phyloP scores from a whole-genome alignment of 2,797 vertebrate genomes.

The Dermochelys coriacea region DNA sequence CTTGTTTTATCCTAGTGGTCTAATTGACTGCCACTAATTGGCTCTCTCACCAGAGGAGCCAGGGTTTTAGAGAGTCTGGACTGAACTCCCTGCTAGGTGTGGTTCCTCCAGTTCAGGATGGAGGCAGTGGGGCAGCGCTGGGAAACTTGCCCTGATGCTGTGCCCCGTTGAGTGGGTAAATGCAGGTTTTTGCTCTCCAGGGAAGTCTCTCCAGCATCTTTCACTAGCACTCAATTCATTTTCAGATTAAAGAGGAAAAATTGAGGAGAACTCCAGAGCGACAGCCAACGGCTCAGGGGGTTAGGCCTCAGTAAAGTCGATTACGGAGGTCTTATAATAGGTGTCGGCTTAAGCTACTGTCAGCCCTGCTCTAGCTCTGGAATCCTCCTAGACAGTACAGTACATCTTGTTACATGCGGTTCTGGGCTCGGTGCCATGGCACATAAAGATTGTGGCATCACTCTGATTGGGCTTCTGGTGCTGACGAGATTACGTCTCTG shows the following conservation, averaged over 20 bases:
- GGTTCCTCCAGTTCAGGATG: background rate
- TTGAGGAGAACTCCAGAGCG: rapidly evolving
- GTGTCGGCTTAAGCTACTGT: rapidly evolving
- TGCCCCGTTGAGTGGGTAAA: background rate
- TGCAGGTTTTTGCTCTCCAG: rapidly evolving
- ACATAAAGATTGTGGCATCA: background rate
- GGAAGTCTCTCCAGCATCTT: background rate
- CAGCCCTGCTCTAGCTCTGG: background rate
- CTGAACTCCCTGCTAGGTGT: rapidly evolving
- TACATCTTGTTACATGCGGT: background rate
- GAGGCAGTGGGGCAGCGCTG: rapidly evolving
- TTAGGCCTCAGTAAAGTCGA: rapidly evolving
- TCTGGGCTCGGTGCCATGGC: background rate
- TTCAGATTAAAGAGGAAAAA: background rate
- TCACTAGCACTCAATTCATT: background rate
- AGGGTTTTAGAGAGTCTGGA: background rate
- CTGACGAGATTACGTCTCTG: background rate
- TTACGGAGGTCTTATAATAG: rapidly evolving
- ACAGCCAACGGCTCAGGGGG: rapidly evolving
- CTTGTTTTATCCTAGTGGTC: no score
- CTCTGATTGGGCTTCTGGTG: rapidly evolving
- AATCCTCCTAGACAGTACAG: background rate
- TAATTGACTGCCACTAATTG: no score
- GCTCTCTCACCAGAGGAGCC: background rate
- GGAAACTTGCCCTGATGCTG: rapidly evolving